Evolutionary conservation across 1,140 invertebrate genomes (phyloP).

Genomic region (Nixonia krombeini): DNA sequence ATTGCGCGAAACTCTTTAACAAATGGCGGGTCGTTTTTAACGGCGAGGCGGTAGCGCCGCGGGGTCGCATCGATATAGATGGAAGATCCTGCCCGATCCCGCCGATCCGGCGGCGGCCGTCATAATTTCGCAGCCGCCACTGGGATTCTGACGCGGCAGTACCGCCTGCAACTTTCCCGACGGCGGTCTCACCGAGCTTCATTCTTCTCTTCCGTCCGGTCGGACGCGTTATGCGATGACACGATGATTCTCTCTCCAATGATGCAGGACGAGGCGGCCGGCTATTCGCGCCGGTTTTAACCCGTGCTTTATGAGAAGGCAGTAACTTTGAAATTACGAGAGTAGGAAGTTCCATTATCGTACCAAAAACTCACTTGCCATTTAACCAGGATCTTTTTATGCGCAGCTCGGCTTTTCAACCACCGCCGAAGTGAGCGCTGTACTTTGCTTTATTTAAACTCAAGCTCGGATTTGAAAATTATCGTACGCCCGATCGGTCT

Average conservation of each 20-base stretch:
- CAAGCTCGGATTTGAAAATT: too few species aligned
- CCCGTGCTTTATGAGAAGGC: slow-evolving; percentile 28
- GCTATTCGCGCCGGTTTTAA: background rate
- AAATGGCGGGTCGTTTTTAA: slow-evolving; percentile 7
- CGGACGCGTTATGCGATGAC: slow-evolving; percentile 36
- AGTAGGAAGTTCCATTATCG: slow-evolving; percentile 19
- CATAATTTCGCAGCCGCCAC: slow-evolving; percentile 14
- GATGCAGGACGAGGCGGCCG: background rate
- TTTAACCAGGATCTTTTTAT: too few species aligned
- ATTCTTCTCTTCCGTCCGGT: slow-evolving; percentile 17
- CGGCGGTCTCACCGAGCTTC: slow-evolving; percentile 1
- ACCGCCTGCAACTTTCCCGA: background rate
- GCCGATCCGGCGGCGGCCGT: slow-evolving; percentile 7
- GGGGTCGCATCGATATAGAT: slow-evolving; percentile 11
- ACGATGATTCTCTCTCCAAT: slow-evolving; percentile 9
- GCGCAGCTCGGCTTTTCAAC: too few species aligned
- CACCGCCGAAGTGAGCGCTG: too few species aligned
- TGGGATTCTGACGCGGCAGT: background rate
- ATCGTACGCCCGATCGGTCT: too few species aligned
- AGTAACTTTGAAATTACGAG: slow-evolving; percentile 35
- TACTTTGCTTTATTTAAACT: too few species aligned
- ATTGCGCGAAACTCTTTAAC: slow-evolving; percentile 12
- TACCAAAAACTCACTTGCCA: slow-evolving; percentile 3
- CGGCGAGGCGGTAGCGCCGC: background rate
- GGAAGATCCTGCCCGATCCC: slow-evolving; percentile 12